Percentiles rank a stretch among this genome's conserved stretches.
These are phyloP conservation scores for Actinernus sp. DNA, from an alignment of 92 coral and sea anemone species.

Conservation along the genomic window DNA sequence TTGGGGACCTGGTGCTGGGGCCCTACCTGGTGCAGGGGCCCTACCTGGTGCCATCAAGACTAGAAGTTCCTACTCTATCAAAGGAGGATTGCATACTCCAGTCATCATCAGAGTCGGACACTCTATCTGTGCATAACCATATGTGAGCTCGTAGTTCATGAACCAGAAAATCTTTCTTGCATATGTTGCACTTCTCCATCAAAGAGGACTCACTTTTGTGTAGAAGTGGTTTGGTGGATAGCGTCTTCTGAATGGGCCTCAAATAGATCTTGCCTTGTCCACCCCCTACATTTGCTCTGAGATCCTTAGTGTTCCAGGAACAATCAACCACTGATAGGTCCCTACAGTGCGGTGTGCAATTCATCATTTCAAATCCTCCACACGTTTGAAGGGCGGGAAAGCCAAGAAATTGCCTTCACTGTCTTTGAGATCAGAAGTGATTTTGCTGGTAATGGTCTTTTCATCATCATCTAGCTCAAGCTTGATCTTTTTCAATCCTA, in stretches of 20 bases:
- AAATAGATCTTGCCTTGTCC: conserved; percentile 53
- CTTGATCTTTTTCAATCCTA: conserved; percentile 71
- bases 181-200: too few relatives aligned
- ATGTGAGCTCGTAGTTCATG: conserved; percentile 56
- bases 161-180: conserved; percentile 38
- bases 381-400: conserved; percentile 59
- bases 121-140: conserved; percentile 45
- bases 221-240: conserved; percentile 28
- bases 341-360: conserved; percentile 46
- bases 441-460: conserved; percentile 38
- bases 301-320: conserved; percentile 44
- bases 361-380: conserved; percentile 69
- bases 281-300: conserved; percentile 44
- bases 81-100: too few relatives aligned
- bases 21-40: too few relatives aligned
- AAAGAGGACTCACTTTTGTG: conserved; percentile 21
- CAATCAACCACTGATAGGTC: conserved; percentile 47
- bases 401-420: conserved; percentile 22
- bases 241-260: conserved; percentile 53
- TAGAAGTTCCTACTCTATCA: too few relatives aligned
- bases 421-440: conserved; percentile 47
- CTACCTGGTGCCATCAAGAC: too few relatives aligned
- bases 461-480: conserved; percentile 60
- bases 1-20: too few relatives aligned
- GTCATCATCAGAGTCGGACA: too few relatives aligned